phyloP scores from a whole-genome alignment of 1,140 invertebrate species.

The Latrodectus geometricus region DNA sequence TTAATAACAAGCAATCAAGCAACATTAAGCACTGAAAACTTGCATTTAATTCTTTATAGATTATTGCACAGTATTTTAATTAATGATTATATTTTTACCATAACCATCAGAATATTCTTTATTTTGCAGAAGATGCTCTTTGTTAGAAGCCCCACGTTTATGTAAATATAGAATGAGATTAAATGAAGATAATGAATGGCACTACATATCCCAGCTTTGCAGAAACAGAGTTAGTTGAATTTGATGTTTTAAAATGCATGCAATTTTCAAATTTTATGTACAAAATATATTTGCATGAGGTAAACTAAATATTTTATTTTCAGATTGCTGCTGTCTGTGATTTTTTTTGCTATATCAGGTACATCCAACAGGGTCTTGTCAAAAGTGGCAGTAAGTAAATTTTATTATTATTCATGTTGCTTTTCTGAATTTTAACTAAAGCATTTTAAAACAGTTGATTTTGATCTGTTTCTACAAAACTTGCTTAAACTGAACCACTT shows the following conservation, averaged over 20 bases:
- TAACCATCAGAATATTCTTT: background rate
- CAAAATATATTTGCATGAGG: background rate
- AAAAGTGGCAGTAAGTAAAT: conserved; percentile 79
- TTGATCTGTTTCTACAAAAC: too few relatives aligned
- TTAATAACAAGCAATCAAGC: too few relatives aligned
- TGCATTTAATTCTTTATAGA: too few relatives aligned
- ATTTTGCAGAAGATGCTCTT: conserved; percentile 78
- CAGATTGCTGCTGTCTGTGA: conserved; percentile 88
- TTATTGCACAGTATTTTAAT: too few relatives aligned
- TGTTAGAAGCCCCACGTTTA: conserved; percentile 78
- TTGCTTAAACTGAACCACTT: too few relatives aligned
- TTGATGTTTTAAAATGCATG: too few relatives aligned
- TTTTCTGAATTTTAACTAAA: too few relatives aligned
- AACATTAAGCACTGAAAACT: too few relatives aligned
- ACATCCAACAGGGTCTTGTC: conserved; percentile 84
- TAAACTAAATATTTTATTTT: conserved; percentile 35
- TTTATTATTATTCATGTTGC: too few relatives aligned
- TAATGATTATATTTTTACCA: too few relatives aligned
- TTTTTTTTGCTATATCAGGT: conserved; percentile 85
- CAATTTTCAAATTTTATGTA: background rate
- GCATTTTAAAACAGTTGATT: too few relatives aligned
- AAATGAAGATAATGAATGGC: conserved; percentile 77
- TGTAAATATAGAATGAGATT: conserved; percentile 85
- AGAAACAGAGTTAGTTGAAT: conserved; percentile 80
- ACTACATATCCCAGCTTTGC: conserved; percentile 83